Evolutionary conservation across 2,888 invertebrate species (phyloP).

Genomic region (Amblyteles armatorius): DNA sequence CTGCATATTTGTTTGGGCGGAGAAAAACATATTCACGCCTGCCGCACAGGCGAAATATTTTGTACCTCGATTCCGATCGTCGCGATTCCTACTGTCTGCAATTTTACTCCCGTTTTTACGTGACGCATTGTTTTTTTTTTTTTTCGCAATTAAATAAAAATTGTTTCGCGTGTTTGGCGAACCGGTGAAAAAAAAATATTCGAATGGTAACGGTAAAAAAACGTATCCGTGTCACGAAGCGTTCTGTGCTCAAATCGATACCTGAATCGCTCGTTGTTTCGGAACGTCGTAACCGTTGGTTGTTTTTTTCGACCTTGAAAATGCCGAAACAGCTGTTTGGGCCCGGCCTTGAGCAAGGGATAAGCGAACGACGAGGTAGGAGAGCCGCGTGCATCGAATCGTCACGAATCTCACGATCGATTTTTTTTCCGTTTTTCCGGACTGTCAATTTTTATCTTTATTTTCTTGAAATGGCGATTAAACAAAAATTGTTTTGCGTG

Average conservation of each 20-base stretch:
- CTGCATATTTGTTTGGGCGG: no score
- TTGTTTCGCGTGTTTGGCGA: not conserved
- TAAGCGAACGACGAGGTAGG: not conserved
- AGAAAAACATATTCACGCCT: no score
- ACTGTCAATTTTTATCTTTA: no score
- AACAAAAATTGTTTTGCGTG: no score
- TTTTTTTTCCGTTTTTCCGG: no score
- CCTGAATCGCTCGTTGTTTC: not conserved
- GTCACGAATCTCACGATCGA: no score
- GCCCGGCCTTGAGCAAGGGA: not conserved
- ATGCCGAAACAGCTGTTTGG: not conserved
- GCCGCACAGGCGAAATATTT: no score
- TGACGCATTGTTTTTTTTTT: not conserved
- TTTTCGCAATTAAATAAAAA: not conserved
- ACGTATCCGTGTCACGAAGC: not conserved
- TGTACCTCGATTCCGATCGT: no score
- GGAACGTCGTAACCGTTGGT: not conserved
- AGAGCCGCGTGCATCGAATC: not conserved
- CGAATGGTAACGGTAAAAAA: not conserved
- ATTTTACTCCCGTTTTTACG: no score
- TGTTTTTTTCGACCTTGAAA: not conserved
- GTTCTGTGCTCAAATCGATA: not conserved
- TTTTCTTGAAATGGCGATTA: no score
- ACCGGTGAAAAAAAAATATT: not conserved
- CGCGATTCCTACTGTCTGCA: no score